Evolutionary conservation across 2,888 invertebrate genomes (phyloP), one percentile per base, ranked within the genome.

Genomic region (Nomada ferruginata): DNA sequence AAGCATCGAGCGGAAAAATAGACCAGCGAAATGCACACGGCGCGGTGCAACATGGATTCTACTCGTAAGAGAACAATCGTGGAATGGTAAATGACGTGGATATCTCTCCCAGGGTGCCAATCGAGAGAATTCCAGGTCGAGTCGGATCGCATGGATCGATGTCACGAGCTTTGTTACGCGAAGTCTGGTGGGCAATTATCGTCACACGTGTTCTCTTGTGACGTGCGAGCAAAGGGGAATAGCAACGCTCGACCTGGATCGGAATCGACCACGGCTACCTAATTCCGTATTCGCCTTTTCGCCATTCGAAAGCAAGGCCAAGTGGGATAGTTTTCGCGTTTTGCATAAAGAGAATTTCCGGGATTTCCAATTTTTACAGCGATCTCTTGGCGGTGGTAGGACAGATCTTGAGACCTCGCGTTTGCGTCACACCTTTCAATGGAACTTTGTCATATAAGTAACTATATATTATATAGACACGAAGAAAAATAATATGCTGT

Each of bases 81-180:
- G 69, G 66, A 70, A 86, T 74, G 69, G 84, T 69, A 86, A 86
- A 82, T 83, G 74, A 68, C 77, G 76, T 29, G 79, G 74, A 76
- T 82, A 87, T 88, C 74, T 85, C 76, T 88, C 85, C 79, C 85
- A 55, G 71, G 86, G 77, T 85, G 86, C 72, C 86, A 86, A 85
- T 87, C 83, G 86, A 65, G 77, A 74, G 84, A 76, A 85, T 85
- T 85, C 85, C 80, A 69, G 83, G 59, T 64, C 75, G 80, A 64
- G 79, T 44, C 63, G 61, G 70, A 76, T 81, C 68, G 64, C 60
- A 29, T 44, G 84, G 87, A 81, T 87, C 87, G 81, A 85, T 87
- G 86, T 83, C 87, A 81, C 83, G 77, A 76, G 85, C 77, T 84
- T 79, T 76, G 75, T 78, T 76, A 77, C 73, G 64, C 60, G 66